Conservation (phyloP, 1,140 invertebrate genomes). For the Akabosia matsudoensis region DNA sequence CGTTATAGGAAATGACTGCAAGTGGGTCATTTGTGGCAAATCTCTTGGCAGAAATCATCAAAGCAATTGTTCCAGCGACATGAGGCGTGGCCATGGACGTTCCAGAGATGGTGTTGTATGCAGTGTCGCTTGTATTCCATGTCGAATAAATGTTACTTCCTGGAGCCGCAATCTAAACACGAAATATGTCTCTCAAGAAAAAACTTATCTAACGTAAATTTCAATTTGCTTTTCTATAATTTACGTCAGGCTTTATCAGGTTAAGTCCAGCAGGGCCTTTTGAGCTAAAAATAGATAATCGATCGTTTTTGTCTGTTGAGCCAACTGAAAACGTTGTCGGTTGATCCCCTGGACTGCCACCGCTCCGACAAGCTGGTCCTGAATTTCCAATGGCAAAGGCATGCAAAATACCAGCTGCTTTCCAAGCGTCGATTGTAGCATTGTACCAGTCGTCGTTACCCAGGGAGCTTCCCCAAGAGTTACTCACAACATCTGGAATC, state of each 20-base stretch:
- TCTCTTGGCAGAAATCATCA: not conserved
- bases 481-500: slow-evolving; percentile 2
- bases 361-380: not conserved
- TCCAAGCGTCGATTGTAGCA: slow-evolving; percentile 1
- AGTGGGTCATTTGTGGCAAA: not conserved
- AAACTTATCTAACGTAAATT: too few relatives aligned
- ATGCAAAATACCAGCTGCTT: not conserved
- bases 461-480: not conserved
- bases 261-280: not conserved
- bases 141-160: too few relatives aligned
- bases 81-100: too few relatives aligned
- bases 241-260: too few relatives aligned
- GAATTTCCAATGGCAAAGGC: not conserved
- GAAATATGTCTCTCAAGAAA: too few relatives aligned
- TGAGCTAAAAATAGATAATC: not conserved
- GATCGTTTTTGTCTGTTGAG: not conserved
- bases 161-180: too few relatives aligned
- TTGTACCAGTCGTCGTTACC: not conserved
- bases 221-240: too few relatives aligned
- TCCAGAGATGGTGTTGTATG: too few relatives aligned
- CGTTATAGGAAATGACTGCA: not conserved
- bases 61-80: not conserved
- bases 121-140: too few relatives aligned
- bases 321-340: not conserved
- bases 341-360: not conserved